These are phyloP conservation scores for Germaria angustata DNA, from an alignment of 2,888 invertebrate genomes.

Conservation along the genomic window DNA sequence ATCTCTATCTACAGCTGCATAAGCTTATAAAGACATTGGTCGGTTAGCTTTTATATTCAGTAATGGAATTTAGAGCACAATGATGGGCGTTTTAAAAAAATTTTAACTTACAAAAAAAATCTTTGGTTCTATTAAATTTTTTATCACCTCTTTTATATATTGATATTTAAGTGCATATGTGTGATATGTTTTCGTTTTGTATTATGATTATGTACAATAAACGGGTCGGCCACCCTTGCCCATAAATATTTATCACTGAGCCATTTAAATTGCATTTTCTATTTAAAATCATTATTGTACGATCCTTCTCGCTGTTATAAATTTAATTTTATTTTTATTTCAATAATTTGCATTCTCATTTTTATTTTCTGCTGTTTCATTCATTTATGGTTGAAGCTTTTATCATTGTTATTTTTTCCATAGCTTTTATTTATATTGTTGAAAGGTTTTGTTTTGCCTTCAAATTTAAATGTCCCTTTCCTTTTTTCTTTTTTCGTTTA, in stretches of 20 bases:
- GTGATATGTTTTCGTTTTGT: too few species aligned
- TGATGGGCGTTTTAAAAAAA: too few species aligned
- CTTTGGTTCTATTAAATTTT: too few species aligned
- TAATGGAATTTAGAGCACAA: too few species aligned
- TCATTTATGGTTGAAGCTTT: not conserved
- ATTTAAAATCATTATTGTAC: constrained; percentile 3
- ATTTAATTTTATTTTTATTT: constrained; percentile 51
- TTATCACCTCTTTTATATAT: too few species aligned
- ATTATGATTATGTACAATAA: too few species aligned
- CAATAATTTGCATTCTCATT: constrained; percentile 46
- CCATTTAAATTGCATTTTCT: constrained; percentile 18
- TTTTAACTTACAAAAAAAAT: too few species aligned
- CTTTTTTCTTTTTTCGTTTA: too few species aligned
- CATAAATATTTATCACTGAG: constrained; percentile 23
- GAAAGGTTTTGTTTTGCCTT: constrained; percentile 38
- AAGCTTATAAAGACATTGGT: too few species aligned
- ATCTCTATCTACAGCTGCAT: too few species aligned
- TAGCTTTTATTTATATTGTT: constrained; percentile 4
- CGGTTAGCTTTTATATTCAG: too few species aligned
- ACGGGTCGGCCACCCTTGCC: not conserved
- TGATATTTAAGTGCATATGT: too few species aligned
- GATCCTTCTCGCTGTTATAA: constrained; percentile 18
- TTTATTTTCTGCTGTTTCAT: constrained; percentile 24
- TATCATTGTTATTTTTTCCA: not conserved
- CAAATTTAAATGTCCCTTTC: constrained; percentile 37